Conservation (phyloP, 2,888 invertebrate species). For the Pristionchus mayeri region DNA sequence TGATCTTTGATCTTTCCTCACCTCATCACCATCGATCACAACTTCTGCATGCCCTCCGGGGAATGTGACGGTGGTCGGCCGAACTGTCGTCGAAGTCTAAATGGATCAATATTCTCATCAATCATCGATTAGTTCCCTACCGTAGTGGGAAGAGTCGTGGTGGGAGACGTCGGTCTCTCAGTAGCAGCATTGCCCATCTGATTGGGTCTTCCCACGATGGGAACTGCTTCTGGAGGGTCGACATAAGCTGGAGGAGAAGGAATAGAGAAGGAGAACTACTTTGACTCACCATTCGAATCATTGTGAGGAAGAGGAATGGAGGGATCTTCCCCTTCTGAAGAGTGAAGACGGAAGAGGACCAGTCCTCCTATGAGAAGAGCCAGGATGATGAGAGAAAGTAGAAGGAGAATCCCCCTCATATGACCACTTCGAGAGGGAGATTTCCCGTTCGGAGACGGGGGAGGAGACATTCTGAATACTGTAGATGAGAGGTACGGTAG, state of each 20-base stretch:
- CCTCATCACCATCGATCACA: neutral
- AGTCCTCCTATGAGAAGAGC: neutral
- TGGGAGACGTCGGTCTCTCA: neutral
- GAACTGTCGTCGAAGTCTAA: neutral
- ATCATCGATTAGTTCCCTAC: neutral
- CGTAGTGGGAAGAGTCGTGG: constrained; percentile 1
- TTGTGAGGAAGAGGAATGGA: neutral
- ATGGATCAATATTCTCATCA: neutral
- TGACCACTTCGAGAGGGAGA: neutral
- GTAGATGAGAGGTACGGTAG: neutral
- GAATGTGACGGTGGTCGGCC: neutral
- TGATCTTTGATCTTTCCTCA: neutral
- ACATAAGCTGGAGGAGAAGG: neutral
- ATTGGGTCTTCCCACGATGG: constrained; percentile 15
- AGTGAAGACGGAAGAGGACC: neutral
- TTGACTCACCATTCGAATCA: neutral
- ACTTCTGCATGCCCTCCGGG: neutral
- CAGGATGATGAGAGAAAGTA: neutral
- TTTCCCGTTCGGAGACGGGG: constrained; percentile 36
- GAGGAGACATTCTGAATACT: neutral
- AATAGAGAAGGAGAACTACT: neutral
- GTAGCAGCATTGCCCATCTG: neutral
- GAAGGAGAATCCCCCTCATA: neutral
- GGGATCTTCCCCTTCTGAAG: neutral
- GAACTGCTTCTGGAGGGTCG: neutral